Conservation (phyloP, 2,888 invertebrate genomes). For the Drosophila nigricruria region DNA sequence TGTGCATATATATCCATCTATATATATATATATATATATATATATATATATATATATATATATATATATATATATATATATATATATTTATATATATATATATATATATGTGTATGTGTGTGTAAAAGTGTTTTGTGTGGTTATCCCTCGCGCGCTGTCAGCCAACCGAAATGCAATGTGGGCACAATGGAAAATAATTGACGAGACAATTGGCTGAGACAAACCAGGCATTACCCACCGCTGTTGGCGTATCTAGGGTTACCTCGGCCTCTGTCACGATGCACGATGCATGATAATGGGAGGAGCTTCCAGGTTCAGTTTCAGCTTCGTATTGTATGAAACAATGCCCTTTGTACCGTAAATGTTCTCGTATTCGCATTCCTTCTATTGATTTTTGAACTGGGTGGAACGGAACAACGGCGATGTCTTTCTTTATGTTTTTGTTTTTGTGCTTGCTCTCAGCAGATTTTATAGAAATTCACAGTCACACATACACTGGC, state of each 20-base stretch:
- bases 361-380: constrained; percentile 9
- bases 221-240: constrained; percentile 65
- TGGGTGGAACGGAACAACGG: constrained; percentile 28
- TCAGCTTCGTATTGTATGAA: constrained; percentile 44
- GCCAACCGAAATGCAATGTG: constrained; percentile 68
- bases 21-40: not conserved
- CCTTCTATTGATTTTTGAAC: constrained; percentile 58
- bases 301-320: constrained; percentile 61
- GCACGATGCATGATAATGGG: constrained; percentile 50
- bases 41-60: constrained; percentile 3
- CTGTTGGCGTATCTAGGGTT: constrained; percentile 35
- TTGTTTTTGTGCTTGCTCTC: not conserved
- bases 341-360: constrained; percentile 53
- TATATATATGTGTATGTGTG: not conserved
- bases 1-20: not conserved
- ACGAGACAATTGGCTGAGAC: constrained; percentile 78
- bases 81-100: not conserved
- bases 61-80: constrained; percentile 1
- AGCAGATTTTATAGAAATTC: constrained; percentile 17
- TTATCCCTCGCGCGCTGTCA: constrained; percentile 19
- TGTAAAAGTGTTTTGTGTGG: not conserved
- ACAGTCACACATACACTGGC: constrained; percentile 4
- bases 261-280: constrained; percentile 37
- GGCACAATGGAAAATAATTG: constrained; percentile 67
- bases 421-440: constrained; percentile 31